Percentiles rank a stretch among this genome's conserved stretches.
Conservation (phyloP, 2,113 vertebrate species). For the Hydrochoerus hydrochaeris region DNA sequence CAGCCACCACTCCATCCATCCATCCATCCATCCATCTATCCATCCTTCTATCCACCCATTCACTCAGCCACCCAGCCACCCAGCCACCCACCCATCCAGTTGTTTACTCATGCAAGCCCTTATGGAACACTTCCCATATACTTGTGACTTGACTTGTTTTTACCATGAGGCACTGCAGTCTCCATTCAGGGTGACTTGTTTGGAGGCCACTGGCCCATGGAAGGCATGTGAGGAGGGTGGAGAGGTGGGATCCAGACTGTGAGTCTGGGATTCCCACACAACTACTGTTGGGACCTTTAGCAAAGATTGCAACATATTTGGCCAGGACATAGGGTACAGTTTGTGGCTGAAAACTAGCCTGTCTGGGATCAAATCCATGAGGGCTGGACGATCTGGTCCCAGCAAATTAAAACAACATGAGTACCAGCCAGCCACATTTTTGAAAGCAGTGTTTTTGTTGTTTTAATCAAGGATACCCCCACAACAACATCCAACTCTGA, state of each 20-base stretch:
- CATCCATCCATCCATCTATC: background rate
- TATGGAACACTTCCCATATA: rapidly evolving
- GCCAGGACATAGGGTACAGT: slow-evolving; percentile 51
- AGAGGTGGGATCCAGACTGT: background rate
- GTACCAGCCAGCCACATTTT: slow-evolving; percentile 52
- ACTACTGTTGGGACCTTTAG: background rate
- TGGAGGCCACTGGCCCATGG: background rate
- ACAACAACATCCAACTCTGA: slow-evolving; percentile 16
- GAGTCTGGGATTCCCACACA: slow-evolving; percentile 48
- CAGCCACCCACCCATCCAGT: background rate
- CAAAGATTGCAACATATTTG: slow-evolving; percentile 56
- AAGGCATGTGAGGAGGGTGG: background rate
- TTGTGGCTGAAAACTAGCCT: slow-evolving; percentile 67
- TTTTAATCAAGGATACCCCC: slow-evolving; percentile 54
- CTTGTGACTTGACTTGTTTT: background rate
- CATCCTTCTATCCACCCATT: too few species aligned
- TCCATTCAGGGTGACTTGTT: background rate
- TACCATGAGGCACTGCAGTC: background rate
- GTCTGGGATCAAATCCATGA: slow-evolving; percentile 69
- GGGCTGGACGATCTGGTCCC: slow-evolving; percentile 67
- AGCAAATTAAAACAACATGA: slow-evolving; percentile 72
- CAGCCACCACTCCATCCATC: background rate
- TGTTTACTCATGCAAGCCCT: background rate
- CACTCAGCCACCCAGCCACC: background rate
- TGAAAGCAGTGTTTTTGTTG: slow-evolving; percentile 67